Evolutionary conservation across 2,888 invertebrate species (phyloP).

Genomic region (Eristalis pertinax): DNA sequence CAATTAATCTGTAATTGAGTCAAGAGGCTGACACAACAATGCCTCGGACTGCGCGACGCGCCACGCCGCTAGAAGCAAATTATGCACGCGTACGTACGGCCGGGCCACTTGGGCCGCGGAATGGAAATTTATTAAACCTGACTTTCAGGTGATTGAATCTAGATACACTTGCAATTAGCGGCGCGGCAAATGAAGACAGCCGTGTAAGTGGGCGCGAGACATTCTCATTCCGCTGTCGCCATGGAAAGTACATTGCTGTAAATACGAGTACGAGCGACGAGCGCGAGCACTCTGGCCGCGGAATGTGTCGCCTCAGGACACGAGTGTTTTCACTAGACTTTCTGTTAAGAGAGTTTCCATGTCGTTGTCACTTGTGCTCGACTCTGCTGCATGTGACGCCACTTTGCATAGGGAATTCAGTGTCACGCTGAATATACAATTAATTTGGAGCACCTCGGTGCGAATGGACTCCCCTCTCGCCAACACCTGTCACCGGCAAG

Average conservation of each 20-base stretch:
- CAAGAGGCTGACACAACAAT: slow-evolving; percentile 43
- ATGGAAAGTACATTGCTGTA: slow-evolving; percentile 20
- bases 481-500: background rate
- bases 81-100: too few relatives aligned
- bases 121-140: slow-evolving; percentile 45
- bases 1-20: slow-evolving; percentile 65
- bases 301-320: slow-evolving; percentile 10
- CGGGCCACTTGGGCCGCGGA: background rate
- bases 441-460: slow-evolving; percentile 17
- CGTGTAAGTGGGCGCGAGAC: slow-evolving; percentile 3
- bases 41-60: background rate
- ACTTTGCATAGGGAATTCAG: slow-evolving; percentile 40
- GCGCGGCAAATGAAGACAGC: slow-evolving; percentile 9
- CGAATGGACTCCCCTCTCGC: background rate
- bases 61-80: too few relatives aligned
- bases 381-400: slow-evolving; percentile 9
- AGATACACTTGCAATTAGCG: slow-evolving; percentile 44
- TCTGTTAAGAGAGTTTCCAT: slow-evolving; percentile 55
- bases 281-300: background rate
- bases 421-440: slow-evolving; percentile 7
- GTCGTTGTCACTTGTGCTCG: slow-evolving; percentile 35
- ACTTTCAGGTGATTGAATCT: slow-evolving; percentile 38
- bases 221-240: slow-evolving; percentile 3
- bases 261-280: too few relatives aligned
- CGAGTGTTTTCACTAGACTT: slow-evolving; percentile 35